Base-by-base conservation (phyloP, 1,140 invertebrate genomes). In the Tachypleus tridentatus region DNA sequence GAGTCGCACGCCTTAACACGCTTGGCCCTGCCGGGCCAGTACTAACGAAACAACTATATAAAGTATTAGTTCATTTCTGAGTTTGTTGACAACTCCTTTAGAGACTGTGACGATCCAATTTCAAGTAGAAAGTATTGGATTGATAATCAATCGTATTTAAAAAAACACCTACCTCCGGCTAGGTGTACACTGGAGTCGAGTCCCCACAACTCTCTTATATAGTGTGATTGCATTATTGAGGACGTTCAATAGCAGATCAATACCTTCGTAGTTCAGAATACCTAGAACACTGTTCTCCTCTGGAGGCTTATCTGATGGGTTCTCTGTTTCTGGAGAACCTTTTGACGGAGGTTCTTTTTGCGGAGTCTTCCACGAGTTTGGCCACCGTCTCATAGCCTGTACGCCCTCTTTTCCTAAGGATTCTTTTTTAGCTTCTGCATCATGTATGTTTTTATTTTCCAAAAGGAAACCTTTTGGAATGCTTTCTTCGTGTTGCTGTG, bases 201-300 rank as follows among this genome's bases (percentile, higher is more conserved):
- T 80, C 47, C 83, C 84, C 5, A 83, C 83, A n/a, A 84, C 83
- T 64, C 84, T 72, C 70, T 85, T 85, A 71, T 86, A 84, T 75
- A 86, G 80, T 4, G 85, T 86, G 56, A 87, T 82, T 11, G 83
- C 81, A 71, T 86, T 86, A 73, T 86, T 84, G 48, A 86, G 76
- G 53, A 83, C 81, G 69, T 83, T 84, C 50, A 86, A 77, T 29
- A 86, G 78, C 5, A 70, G 66, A 48, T 69, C 64, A 8, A 70
- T 57, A 61, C 67, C 70, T 56, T 70, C 48, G 6, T 50, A 51
- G n/a, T 61, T 58, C 11, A 70, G 60, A 58, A 65, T 60, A 65
- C 62, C 49, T 2, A 29, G 29, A 29, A 29, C 2, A 29, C 29
- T 29, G 29, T 29, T 29, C 29, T 29, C 29, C 29, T 29, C 29